phyloP scores from a whole-genome alignment of 1,140 invertebrate genomes.

The Nasonia giraulti region DNA sequence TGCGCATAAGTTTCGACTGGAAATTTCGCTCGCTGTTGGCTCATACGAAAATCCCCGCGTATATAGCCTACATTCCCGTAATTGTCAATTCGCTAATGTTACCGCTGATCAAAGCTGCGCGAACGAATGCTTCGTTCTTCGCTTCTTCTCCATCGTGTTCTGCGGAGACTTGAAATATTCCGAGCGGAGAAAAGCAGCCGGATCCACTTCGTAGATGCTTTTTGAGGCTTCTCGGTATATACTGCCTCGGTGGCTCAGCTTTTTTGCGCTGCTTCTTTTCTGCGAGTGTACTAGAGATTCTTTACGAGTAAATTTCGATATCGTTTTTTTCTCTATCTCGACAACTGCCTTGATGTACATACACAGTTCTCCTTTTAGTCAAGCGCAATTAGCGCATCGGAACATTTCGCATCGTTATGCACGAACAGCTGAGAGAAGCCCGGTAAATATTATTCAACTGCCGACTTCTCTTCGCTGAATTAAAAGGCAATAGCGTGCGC shows the following conservation, averaged over 20 bases:
- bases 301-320: too few species aligned
- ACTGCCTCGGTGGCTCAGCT: too few species aligned
- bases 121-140: too few species aligned
- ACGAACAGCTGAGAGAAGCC: background rate
- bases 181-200: conserved; percentile 31
- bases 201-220: conserved; percentile 48
- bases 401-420: background rate
- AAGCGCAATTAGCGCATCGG: background rate
- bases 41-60: background rate
- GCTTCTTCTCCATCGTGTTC: background rate
- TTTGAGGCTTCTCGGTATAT: conserved; percentile 31
- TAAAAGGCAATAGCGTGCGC: conserved; percentile 23
- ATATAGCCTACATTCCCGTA: background rate
- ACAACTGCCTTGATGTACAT: too few species aligned
- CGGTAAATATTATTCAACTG: conserved; percentile 27
- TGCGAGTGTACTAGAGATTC: too few species aligned
- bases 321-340: too few species aligned
- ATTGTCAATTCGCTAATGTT: too few species aligned
- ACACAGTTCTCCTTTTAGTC: background rate
- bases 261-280: too few species aligned
- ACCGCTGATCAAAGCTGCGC: too few species aligned
- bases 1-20: background rate
- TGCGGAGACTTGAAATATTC: conserved; percentile 58
- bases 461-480: background rate
- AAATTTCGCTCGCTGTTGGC: background rate